Evolutionary conservation across 2,888 invertebrate species (phyloP).

Genomic region (Trisateles emortualis): DNA sequence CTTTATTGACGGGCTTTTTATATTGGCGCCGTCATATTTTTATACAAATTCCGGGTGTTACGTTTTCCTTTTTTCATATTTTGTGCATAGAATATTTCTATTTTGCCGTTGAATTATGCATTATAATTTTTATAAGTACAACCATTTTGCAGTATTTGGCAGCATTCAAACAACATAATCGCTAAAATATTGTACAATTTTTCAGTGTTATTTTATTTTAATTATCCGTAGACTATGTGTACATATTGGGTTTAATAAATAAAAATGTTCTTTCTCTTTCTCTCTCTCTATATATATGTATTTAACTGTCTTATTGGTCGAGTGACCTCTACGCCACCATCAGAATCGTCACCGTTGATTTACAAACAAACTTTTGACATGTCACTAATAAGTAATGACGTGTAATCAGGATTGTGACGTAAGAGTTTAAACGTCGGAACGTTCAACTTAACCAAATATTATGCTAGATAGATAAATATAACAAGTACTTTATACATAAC

Average conservation of each 20-base stretch:
- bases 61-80: background rate
- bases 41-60: slow-evolving; percentile 16
- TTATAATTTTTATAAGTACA: background rate
- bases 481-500: slow-evolving; percentile 7
- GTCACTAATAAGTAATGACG: no score
- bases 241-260: no score
- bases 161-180: background rate
- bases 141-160: background rate
- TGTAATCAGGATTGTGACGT: no score
- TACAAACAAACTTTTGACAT: no score
- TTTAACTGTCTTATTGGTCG: no score
- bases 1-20: slow-evolving; percentile 48
- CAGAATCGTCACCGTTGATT: no score
- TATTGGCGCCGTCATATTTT: slow-evolving; percentile 24
- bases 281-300: no score
- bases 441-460: background rate
- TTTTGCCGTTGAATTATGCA: background rate
- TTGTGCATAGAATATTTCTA: slow-evolving; percentile 1
- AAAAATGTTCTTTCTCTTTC: no score
- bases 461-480: slow-evolving; percentile 12
- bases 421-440: no score
- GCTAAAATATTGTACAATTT: no score
- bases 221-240: no score
- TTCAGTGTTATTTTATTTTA: background rate
- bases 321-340: no score